Base-by-base conservation (phyloP, 1,140 invertebrate genomes). In the Ceratina calcarata region DNA sequence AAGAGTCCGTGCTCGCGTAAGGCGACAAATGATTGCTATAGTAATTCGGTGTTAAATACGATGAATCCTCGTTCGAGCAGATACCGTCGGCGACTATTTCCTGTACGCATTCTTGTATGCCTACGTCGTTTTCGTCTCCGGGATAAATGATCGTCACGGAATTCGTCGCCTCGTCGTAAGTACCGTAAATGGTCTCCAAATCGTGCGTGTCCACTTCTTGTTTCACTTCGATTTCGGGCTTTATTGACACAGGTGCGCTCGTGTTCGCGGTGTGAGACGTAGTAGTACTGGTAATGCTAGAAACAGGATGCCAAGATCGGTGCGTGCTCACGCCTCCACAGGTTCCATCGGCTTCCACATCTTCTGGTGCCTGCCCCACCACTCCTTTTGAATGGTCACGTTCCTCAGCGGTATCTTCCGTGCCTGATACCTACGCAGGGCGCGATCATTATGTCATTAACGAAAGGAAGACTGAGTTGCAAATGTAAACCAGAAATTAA, bases 281-380 rank as follows among this genome's bases (percentile, higher is more conserved):
- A 62, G 22, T 15, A 24, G 62, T 49, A 32, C 16, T 67, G 4
- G 45, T 67, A 65, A 65, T 64, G 66, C 67, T 85, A 24, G 76
- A 55, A 24, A 60, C 64, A 51, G 76, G 27, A 62, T 79, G 79
- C 71, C 65, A 81, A 3, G 66, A 53, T n/a, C 22, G 53, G 64
- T 70, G 32, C 24, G n/a, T 22, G 15, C 6, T 86, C 76, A 91
- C 8, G 83, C 89, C 66, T 87, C 80, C 58, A 86, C 81, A 92
- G 95, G 93, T 86, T 95, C 95, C 80, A 96, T 92, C 80, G 96
- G 96, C 89, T 96, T 97, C 96, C 96, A 97, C 87, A 92, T 95
- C 91, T 95, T 96, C 91, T 96, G 96, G 89, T 96, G 95, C 66
- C 95, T 95, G 32, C 96, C 96, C 96, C 96, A 97, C 96, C 96